Evolutionary conservation across 1,140 invertebrate genomes (phyloP), one percentile per base, ranked within the genome.

Genomic region (Hylyphantes graminicola): DNA sequence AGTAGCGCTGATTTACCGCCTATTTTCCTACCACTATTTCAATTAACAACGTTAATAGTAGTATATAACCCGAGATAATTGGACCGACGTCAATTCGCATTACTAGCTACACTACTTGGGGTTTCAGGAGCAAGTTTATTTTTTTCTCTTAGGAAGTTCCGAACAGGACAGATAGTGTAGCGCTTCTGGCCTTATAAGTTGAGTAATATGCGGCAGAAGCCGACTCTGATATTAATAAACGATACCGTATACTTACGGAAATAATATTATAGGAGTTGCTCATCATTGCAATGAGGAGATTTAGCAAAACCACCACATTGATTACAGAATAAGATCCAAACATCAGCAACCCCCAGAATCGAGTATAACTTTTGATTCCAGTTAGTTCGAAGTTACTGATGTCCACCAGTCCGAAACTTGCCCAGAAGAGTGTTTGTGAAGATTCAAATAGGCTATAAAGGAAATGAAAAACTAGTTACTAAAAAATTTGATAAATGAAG

Each of bases 231-330:
- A 72, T 72, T 8, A 50, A 35, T 50, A 72, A 48, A 72, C 19
- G 5, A 7, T 51, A 50, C 13, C 51, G 10, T 51, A n/a, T 15
- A 88, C 93, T 94, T 91, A 98, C 97, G 87, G 96, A 98, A 88
- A 99, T 99, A 65, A 97, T 92, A 89, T 99, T 97, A 91, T 98
- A 99, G 17, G 97, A 98, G 92, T 98, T 97, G 92, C 98, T 98
- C 97, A 99, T 99, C 97, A 99, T 99, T 84, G 98, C 98, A 87
- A 99, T 99, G 21, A 99, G 93, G 67, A 99, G 93, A 91, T 99
- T 99, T 77, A 99, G 92, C 59, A 99, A 93, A 8, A 99, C 97
- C 72, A 99, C 96, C 88, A 99, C 97, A 90, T 98, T 98, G 88
- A 99, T 99, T 79, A 97, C 96, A 35, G 96, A 96, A 89, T 97